Evolutionary conservation across 2,888 invertebrate species (phyloP).

Genomic region (Keiferia lycopersicella): DNA sequence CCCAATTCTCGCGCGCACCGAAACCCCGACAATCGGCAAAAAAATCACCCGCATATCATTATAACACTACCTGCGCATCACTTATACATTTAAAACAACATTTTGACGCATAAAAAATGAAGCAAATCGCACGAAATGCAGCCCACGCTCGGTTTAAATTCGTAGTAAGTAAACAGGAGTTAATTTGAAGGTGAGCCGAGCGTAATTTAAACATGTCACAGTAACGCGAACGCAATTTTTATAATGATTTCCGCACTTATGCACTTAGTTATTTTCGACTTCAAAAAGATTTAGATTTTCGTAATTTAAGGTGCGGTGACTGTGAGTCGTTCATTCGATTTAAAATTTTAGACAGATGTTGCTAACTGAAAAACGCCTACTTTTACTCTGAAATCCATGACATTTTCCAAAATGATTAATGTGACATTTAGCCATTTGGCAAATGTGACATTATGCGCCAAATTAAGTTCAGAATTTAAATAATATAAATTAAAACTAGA

Average conservation of each 20-base stretch:
- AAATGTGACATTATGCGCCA: background rate
- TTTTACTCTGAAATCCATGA: too few relatives aligned
- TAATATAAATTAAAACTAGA: background rate
- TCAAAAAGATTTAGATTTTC: background rate
- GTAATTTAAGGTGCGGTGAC: background rate
- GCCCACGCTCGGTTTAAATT: constrained; percentile 5
- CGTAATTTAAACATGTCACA: constrained; percentile 17
- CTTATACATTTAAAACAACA: constrained; percentile 37
- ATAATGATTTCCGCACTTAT: background rate
- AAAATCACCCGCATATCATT: constrained; percentile 39
- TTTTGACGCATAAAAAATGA: constrained; percentile 29
- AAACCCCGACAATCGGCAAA: constrained; percentile 46
- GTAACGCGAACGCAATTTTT: constrained; percentile 1
- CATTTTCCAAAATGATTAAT: too few relatives aligned
- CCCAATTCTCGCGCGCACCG: constrained; percentile 41
- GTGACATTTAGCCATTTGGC: too few relatives aligned
- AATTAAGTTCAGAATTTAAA: too few relatives aligned
- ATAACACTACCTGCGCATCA: constrained; percentile 31
- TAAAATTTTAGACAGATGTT: too few relatives aligned
- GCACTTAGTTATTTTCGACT: background rate
- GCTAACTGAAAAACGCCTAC: too few relatives aligned
- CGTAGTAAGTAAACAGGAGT: constrained; percentile 13
- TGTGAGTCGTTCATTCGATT: too few relatives aligned
- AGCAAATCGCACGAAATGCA: constrained; percentile 14
- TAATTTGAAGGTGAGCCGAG: constrained; percentile 8